Percentiles rank a stretch among this genome's conserved stretches.
phyloP scores from a whole-genome alignment of 2,113 vertebrate genomes.

The Datnioides undecimradiatus region DNA sequence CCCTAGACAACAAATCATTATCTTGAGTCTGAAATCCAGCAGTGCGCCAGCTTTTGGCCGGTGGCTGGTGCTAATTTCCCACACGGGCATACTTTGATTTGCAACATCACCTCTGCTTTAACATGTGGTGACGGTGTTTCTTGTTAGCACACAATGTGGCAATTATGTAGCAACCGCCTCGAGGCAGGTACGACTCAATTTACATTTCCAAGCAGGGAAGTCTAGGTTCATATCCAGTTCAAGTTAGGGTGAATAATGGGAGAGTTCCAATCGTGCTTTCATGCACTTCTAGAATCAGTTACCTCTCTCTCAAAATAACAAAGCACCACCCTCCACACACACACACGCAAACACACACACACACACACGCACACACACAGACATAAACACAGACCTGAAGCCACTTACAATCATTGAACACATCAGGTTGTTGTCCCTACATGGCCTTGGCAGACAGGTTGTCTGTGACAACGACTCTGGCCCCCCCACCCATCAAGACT shows the following conservation, averaged over 20 bases:
- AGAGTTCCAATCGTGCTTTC: background rate
- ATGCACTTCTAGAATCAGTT: background rate
- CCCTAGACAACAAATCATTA: no score
- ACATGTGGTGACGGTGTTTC: background rate
- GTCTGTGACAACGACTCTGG: slow-evolving; percentile 14
- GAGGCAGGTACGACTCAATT: slow-evolving; percentile 2
- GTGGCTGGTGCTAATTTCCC: no score
- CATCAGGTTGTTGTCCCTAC: slow-evolving; percentile 3
- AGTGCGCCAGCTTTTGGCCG: no score
- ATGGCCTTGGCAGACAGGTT: slow-evolving; percentile 16
- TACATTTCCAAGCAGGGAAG: background rate
- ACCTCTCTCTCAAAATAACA: background rate
- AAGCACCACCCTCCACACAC: background rate
- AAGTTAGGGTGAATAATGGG: background rate
- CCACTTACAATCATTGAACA: slow-evolving; percentile 1
- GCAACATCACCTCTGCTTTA: background rate
- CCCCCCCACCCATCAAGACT: slow-evolving; percentile 10
- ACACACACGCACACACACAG: background rate
- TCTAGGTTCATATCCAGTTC: background rate
- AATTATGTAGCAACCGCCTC: slow-evolving; percentile 5
- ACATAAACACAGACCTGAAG: background rate
- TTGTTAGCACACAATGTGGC: slow-evolving; percentile 3
- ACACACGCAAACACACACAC: background rate
- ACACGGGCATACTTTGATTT: background rate
- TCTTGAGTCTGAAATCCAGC: no score